Evolutionary conservation across 2,113 vertebrate species (phyloP), one percentile per base, ranked within the genome.

Genomic region (Lethenteron camtschaticum): DNA sequence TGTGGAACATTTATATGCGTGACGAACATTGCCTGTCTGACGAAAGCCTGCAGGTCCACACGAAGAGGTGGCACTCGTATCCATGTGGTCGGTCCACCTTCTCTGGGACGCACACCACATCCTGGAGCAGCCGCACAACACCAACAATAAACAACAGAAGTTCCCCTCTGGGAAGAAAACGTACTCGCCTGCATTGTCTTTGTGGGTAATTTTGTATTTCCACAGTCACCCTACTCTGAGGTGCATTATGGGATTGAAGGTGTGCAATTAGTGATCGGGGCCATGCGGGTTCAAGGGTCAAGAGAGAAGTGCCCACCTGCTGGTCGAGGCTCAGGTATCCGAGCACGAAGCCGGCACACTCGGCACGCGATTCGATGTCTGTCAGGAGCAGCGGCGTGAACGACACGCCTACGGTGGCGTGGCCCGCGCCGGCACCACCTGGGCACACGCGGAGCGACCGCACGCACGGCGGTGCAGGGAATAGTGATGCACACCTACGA

Each of bases 401-500:
- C 69, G 84, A 87, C 9, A 88, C 75, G 57, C 74, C 74, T 75
- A 90, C 70, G 68, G 77, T 80, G 73, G 73, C 75, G 24, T 79
- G 81, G 73, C 87, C 80, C 83, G 79, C 16, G 83, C 85, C 72
- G 87, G 88, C 77, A 96, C 73, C 71, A 90, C 80, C 94, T 99
- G 77, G 5, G 71, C 74, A n/a, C 68, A 75, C 11, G 74, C 1
- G 70, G 5, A 69, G 69, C 68, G 72, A 55, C 6, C 0, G 13
- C 68, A 2, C 20, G 57, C 11, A 41, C 41, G 41, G 41, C 41
- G 41, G 4, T 41, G 41, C 41, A 41, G 41, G 41, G 41, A 41
- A 41, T 41, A 41, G 41, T 41, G 41, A 41, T 41, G 41, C 41
- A 41, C 6, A 41, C 41, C 41, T 41, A 41, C 41, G 41, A 41